A percentile compares a stretch with the other conserved stretches of the same genome.
These are phyloP conservation scores for Pogoniulus pusillus DNA, from an alignment of 2,797 vertebrate species.

Conservation along the genomic window DNA sequence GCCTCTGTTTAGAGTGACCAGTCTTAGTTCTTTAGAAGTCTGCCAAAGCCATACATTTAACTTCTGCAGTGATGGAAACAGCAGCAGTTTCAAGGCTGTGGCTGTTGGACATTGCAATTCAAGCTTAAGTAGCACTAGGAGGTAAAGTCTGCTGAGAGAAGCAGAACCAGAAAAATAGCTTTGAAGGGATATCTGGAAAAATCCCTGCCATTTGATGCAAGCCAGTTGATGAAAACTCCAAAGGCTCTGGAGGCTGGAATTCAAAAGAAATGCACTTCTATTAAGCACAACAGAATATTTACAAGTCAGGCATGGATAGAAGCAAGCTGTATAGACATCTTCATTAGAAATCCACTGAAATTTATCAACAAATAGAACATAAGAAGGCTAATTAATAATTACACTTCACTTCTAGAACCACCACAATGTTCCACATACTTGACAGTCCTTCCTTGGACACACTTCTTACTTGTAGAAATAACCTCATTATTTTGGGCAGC, in stretches of 20 bases:
- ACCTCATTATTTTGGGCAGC: background rate
- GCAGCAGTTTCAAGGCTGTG: background rate
- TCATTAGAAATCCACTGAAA: background rate
- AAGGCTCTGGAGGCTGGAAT: conserved; percentile 39
- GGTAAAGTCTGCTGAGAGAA: conserved; percentile 17
- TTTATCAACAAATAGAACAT: background rate
- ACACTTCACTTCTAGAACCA: background rate
- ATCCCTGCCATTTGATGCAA: conserved; percentile 19
- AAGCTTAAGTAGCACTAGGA: background rate
- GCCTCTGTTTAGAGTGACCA: background rate
- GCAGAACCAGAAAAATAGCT: conserved; percentile 19
- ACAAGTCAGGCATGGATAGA: background rate
- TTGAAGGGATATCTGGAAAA: conserved; percentile 13
- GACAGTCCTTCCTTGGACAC: background rate
- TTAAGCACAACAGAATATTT: conserved; percentile 19
- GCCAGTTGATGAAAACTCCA: conserved; percentile 29
- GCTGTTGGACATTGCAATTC: background rate
- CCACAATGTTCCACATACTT: background rate
- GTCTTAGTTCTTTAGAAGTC: background rate
- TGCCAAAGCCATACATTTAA: conserved; percentile 8
- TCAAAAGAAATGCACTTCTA: conserved; percentile 19
- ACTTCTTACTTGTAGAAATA: background rate
- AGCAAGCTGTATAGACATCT: background rate
- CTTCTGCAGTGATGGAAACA: background rate
- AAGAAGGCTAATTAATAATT: background rate